Percentiles rank a stretch among this genome's conserved stretches.
Evolutionary conservation across 2,888 invertebrate genomes (phyloP).

Genomic region (Nesidiocoris tenuis): DNA sequence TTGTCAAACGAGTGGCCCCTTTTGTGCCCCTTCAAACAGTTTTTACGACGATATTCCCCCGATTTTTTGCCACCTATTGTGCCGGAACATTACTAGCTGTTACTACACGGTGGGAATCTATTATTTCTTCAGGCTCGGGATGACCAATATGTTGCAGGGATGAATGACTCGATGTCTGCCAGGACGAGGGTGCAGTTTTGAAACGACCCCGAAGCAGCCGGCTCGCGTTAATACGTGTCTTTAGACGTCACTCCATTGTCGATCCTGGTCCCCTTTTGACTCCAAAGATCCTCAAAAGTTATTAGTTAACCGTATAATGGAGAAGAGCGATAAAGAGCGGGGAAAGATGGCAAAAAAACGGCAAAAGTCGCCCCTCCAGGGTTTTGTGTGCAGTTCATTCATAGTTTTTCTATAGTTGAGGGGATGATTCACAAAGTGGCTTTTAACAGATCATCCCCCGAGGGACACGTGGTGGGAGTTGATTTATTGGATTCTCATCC

Average conservation of each 20-base stretch:
- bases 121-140: too few species aligned
- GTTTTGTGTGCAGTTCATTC: conserved; percentile 17
- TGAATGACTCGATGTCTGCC: background rate
- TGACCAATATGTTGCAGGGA: background rate
- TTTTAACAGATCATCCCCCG: conserved; percentile 21
- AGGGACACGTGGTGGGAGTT: background rate
- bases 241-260: background rate
- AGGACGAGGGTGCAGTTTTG: background rate
- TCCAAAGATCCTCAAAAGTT: background rate
- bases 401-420: background rate
- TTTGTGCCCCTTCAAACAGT: background rate
- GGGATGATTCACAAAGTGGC: conserved; percentile 20
- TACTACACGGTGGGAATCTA: too few species aligned
- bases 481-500: background rate
- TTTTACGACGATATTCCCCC: background rate
- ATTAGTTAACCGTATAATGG: background rate
- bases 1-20: background rate
- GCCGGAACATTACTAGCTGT: too few species aligned
- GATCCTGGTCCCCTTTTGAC: background rate
- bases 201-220: background rate
- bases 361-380: background rate
- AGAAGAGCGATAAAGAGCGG: background rate
- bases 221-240: background rate
- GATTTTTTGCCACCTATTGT: background rate
- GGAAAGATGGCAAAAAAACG: background rate